Percentiles rank a stretch among this genome's conserved stretches.
These are phyloP conservation scores for Syngnathus floridae DNA, from an alignment of 2,113 vertebrate species.

Conservation along the genomic window DNA sequence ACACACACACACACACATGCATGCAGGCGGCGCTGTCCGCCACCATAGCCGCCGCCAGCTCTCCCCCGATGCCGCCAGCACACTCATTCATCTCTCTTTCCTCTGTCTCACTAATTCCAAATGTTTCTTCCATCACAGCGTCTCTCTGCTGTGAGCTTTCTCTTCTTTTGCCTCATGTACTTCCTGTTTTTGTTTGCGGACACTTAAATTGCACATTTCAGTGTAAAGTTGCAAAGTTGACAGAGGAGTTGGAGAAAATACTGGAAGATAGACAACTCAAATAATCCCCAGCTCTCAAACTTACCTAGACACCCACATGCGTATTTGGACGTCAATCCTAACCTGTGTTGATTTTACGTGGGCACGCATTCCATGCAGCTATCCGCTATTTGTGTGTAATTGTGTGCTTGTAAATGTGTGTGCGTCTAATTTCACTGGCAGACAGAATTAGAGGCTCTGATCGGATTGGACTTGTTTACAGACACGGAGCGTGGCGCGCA, in stretches of 20 bases:
- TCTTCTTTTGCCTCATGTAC: conserved; percentile 14
- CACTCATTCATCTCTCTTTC: conserved; percentile 62
- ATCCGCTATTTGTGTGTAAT: conserved; percentile 46
- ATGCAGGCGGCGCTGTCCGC: conserved; percentile 36
- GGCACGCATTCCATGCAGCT: conserved; percentile 35
- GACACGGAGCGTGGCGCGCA: conserved; percentile 72
- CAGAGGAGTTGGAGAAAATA: conserved; percentile 14
- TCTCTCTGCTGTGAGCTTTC: conserved; percentile 20
- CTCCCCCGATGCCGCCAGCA: conserved; percentile 61
- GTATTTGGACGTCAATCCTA: conserved; percentile 39
- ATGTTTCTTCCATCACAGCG: conserved; percentile 48
- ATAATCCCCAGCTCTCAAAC: conserved; percentile 27
- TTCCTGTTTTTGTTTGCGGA: conserved; percentile 5
- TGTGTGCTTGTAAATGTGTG: conserved; percentile 45
- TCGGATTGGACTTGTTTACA: conserved; percentile 81
- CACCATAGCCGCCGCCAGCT: conserved; percentile 55
- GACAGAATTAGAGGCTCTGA: conserved; percentile 77
- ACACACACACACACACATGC: conserved; percentile 29
- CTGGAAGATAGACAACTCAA: conserved; percentile 25
- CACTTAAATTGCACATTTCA: conserved; percentile 17
- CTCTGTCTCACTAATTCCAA: conserved; percentile 45
- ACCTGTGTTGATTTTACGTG: conserved; percentile 41
- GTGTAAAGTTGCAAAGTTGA: conserved; percentile 16
- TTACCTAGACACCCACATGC: conserved; percentile 21
- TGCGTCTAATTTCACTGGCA: conserved; percentile 69